Conservation (phyloP, 2,888 invertebrate species). For the Drosophila ezoana region DNA sequence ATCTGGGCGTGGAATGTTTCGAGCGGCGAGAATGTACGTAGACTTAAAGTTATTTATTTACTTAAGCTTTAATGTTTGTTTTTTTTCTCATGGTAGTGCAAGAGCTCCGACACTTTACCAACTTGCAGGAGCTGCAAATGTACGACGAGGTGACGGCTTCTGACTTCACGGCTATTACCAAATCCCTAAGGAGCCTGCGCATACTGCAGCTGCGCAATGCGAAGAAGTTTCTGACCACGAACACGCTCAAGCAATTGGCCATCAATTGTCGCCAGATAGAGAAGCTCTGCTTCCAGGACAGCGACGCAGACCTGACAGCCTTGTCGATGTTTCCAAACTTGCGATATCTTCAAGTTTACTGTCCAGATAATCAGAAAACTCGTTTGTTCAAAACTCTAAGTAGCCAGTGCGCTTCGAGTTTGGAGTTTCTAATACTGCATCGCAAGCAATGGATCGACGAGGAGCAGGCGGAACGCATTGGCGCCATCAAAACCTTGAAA, state of each 20-base stretch:
- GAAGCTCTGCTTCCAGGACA: slow-evolving; percentile 63
- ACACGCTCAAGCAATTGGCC: slow-evolving; percentile 52
- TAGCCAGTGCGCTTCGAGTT: slow-evolving; percentile 29
- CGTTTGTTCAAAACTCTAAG: slow-evolving; percentile 55
- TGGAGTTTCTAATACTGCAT: slow-evolving; percentile 61
- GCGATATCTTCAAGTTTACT: slow-evolving; percentile 59
- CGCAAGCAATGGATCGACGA: slow-evolving; percentile 69
- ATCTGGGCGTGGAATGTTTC: slow-evolving; percentile 59
- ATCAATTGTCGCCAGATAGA: slow-evolving; percentile 47
- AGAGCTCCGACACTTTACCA: slow-evolving; percentile 54
- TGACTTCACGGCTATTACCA: slow-evolving; percentile 58
- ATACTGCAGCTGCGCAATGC: slow-evolving; percentile 62
- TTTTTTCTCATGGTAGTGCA: slow-evolving; percentile 45
- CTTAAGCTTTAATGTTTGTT: background rate
- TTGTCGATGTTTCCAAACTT: slow-evolving; percentile 50
- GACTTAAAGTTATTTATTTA: too few species aligned
- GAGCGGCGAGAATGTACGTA: slow-evolving; percentile 61
- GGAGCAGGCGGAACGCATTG: slow-evolving; percentile 59
- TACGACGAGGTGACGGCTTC: slow-evolving; percentile 61
- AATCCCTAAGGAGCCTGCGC: slow-evolving; percentile 45
- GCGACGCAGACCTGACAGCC: slow-evolving; percentile 62
- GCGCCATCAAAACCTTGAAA: slow-evolving; percentile 44
- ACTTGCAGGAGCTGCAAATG: slow-evolving; percentile 53
- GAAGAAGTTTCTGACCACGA: slow-evolving; percentile 54
- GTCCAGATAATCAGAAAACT: slow-evolving; percentile 58